Evolutionary conservation across 2,888 invertebrate genomes (phyloP).

Genomic region (Chloroclysta siterata): DNA sequence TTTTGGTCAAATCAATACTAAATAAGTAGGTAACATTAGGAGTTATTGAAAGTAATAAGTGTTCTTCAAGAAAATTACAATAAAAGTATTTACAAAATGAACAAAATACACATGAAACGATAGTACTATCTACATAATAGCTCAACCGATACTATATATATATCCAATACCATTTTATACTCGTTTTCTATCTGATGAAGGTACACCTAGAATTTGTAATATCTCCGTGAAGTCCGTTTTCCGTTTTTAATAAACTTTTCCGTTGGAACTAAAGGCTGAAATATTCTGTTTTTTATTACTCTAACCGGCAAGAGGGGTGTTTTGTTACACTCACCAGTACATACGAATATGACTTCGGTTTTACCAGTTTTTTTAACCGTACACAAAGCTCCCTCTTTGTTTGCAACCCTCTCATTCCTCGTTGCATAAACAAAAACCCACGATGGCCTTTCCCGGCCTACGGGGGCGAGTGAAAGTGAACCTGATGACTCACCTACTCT

Average conservation of each 20-base stretch:
- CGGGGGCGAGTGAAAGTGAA: conserved; percentile 74
- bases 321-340: conserved; percentile 9
- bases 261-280: background rate
- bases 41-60: no score
- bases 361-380: conserved; percentile 14
- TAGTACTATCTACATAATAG: no score
- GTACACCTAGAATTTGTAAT: background rate
- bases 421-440: conserved; percentile 34
- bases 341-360: conserved; percentile 13
- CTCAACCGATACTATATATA: no score
- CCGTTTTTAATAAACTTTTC: background rate
- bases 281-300: background rate
- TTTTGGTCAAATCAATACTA: background rate
- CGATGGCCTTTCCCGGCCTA: conserved; percentile 44
- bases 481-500: conserved; percentile 69
- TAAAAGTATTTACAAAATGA: no score
- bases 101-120: no score
- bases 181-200: background rate
- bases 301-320: background rate
- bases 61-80: no score
- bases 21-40: no score
- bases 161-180: background rate
- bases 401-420: conserved; percentile 30
- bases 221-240: background rate
- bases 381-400: conserved; percentile 22